Conservation (phyloP, 2,888 invertebrate species). For the Mylabris sibirica region DNA sequence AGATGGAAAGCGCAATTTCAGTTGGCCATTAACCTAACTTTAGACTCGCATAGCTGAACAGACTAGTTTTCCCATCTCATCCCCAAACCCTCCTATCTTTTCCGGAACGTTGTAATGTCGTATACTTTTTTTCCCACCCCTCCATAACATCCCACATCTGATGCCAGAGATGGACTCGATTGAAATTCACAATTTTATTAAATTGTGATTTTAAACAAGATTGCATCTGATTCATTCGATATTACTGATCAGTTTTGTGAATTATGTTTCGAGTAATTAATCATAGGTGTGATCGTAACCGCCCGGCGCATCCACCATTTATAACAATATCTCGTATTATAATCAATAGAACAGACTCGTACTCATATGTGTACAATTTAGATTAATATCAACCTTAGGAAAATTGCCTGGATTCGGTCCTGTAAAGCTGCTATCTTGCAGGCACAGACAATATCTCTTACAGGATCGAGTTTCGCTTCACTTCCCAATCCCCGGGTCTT, state of each 20-base stretch:
- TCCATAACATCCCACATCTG: not conserved
- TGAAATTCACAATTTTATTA: not conserved
- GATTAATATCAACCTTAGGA: not conserved
- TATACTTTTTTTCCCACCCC: constrained; percentile 28
- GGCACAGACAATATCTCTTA: constrained; percentile 59
- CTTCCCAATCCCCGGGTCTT: constrained; percentile 58
- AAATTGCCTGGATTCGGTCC: constrained; percentile 38
- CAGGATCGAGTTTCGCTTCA: constrained; percentile 60
- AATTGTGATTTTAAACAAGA: not conserved
- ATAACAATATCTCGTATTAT: not conserved
- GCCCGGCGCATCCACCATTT: constrained; percentile 33
- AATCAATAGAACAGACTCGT: constrained; percentile 1
- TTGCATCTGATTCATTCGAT: not conserved
- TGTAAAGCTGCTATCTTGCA: constrained; percentile 51
- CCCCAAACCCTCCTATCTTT: constrained; percentile 42
- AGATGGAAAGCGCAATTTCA: constrained; percentile 77
- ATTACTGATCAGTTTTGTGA: not conserved
- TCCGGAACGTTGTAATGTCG: constrained; percentile 17
- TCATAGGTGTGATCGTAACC: not conserved
- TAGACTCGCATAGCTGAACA: constrained; percentile 67
- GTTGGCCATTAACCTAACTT: constrained; percentile 75
- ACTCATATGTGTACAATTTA: not conserved
- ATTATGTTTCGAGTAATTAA: not conserved
- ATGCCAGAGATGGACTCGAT: constrained; percentile 29
- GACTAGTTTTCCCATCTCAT: constrained; percentile 53